Percentiles rank a stretch among this genome's conserved stretches.
These are phyloP conservation scores for Henricia sp. DNA, from an alignment of 53 echinoderm and acorn worm genomes.

Conservation along the genomic window DNA sequence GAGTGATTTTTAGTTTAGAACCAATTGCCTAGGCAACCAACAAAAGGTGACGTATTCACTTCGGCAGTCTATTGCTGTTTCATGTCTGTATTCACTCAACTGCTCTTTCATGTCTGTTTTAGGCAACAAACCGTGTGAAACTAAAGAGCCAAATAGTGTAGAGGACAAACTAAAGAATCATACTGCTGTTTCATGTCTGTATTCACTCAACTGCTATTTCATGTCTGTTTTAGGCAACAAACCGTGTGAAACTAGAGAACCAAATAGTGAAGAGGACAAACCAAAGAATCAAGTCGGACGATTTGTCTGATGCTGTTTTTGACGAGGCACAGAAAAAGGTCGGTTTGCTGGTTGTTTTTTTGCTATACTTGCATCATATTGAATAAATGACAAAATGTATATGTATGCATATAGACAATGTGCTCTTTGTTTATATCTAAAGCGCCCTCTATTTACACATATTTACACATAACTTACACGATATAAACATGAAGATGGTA, in stretches of 20 bases:
- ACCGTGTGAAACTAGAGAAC: slow-evolving; percentile 77
- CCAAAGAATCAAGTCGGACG: slow-evolving; percentile 74
- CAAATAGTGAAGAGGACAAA: slow-evolving; percentile 82
- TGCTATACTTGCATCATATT: background rate
- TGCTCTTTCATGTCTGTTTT: slow-evolving; percentile 8
- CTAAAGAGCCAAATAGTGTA: slow-evolving; percentile 76
- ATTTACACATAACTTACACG: background rate
- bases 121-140: slow-evolving; percentile 89
- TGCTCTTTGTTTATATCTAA: too few species aligned
- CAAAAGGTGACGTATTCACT: too few species aligned
- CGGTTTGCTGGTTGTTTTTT: slow-evolving; percentile 28
- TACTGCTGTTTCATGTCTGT: background rate
- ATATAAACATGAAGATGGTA: too few species aligned
- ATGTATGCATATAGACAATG: too few species aligned
- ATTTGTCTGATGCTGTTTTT: slow-evolving; percentile 80
- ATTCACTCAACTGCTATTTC: background rate
- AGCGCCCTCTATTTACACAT: background rate
- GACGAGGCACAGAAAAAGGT: slow-evolving; percentile 95
- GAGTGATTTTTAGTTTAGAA: too few species aligned
- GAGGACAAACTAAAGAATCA: slow-evolving; percentile 59
- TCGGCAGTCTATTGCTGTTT: too few species aligned
- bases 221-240: slow-evolving; percentile 74
- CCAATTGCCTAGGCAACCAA: too few species aligned
- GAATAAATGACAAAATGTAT: background rate
- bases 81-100: background rate